Base-by-base conservation (phyloP, 2,888 invertebrate species). In the Spilarctia lutea region DNA sequence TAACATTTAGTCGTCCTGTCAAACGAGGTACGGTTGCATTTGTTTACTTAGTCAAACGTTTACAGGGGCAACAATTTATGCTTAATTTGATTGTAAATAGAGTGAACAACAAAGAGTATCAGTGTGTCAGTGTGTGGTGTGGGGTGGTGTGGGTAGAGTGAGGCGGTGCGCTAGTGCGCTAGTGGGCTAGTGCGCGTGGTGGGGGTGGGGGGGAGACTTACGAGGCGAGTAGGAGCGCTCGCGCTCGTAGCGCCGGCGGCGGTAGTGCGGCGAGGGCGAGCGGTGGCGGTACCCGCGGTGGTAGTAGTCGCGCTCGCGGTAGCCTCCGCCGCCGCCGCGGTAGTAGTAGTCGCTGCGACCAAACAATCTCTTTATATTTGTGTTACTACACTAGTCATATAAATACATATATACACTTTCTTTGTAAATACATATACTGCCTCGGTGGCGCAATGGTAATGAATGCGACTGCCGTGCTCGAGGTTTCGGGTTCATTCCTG, bases 201-300 rank as follows among this genome's bases (percentile, higher is more conserved):
- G 11, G 1, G 11, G 24, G 48, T 20, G 68, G 0, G 20, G 42
- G 60, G 60, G 73, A 70, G 56, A 97, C 97, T 97, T 97, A 98
- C 98, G 97, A 92, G 98, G 98, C 87, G 98, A 97, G 93, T 98
- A 98, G 81, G 98, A 98, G 87, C 98, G 97, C 82, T 98, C 98
- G 76, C 98, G 96, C 84, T 98, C 97, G 91, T 97, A 97, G 86
- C 97, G 97, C 79, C 97, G 96, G 85, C 97, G 96, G 86, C 96
- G 96, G 94, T 97, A 97, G 94, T 97, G 97, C 77, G 98, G 98
- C 72, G 98, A 98, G 52, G 98, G 97, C 70, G 97, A 96, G 82
- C 97, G 96, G 91, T 96, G 96, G 71, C 96, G 93, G 91, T 96
- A 96, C 81, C 95, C 92, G 90, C 96, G 94, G 89, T 96, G 93